phyloP scores from a whole-genome alignment of 2,888 invertebrate genomes.

The Cheilosia urbana region DNA sequence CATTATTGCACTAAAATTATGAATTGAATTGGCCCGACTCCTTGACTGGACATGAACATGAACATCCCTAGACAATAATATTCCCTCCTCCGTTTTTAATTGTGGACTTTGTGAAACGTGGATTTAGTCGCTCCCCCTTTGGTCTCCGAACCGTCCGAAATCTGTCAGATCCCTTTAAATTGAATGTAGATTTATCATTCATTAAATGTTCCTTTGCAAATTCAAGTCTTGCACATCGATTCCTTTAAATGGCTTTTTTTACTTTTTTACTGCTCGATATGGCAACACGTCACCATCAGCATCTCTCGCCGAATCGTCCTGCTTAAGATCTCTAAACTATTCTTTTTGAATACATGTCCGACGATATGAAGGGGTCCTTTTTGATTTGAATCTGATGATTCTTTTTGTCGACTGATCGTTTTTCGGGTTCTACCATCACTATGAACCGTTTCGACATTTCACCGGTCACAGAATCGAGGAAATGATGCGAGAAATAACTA shows the following conservation, averaged over 20 bases:
- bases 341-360: background rate
- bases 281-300: background rate
- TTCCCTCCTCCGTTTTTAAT: too few relatives aligned
- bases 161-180: conserved; percentile 1
- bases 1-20: background rate
- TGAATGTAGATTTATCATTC: conserved; percentile 5
- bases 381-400: background rate
- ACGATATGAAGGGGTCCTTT: background rate
- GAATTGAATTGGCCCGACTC: too few relatives aligned
- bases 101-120: too few relatives aligned
- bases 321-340: background rate
- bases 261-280: conserved; percentile 11
- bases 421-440: background rate
- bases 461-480: background rate
- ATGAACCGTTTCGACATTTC: background rate
- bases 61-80: too few relatives aligned
- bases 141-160: too few relatives aligned
- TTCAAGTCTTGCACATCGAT: conserved; percentile 6
- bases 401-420: background rate
- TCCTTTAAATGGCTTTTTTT: background rate
- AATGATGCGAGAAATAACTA: background rate
- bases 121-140: too few relatives aligned
- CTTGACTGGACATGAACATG: too few relatives aligned
- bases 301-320: background rate
- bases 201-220: conserved; percentile 6